Base-by-base conservation (phyloP, 2,888 invertebrate genomes). In the Hirtodrosophila duncani region DNA sequence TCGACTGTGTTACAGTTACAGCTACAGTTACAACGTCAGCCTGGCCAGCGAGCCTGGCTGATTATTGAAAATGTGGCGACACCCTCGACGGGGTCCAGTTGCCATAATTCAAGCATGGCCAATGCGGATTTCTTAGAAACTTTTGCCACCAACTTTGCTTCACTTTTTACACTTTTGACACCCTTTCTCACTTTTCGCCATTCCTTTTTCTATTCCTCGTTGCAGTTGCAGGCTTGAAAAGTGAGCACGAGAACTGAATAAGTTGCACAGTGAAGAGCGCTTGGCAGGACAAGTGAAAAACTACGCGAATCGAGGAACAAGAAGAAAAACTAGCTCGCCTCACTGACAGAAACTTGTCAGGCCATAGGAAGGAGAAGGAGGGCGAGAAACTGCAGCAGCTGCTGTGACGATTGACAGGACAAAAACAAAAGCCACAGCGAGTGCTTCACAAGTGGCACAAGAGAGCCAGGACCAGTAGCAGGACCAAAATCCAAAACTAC, bases 321-420 rank as follows among this genome's bases (percentile, higher is more conserved):
- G 48, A 64, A 56, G 33, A 38, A 50, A 55, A 53, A 49, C 18
- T 44, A 46, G 45, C 33, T 27, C 16, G 20, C 16, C 36, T 41
- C 34, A 27, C 42, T 33, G 50, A 55, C 43, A 63, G 36, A 62
- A 75, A 72, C 37, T 80, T 71, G 72, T 71, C 63, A 29, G 64
- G n/a, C n/a, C n/a, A n/a, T n/a, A n/a, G n/a, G 69, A 34, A 71
- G 52, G 49, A 33, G 34, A 45, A 36, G 61, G 34, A 44, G 36
- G 45, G 31, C 27, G 33, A 34, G 42, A 5, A 38, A 42, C 42
- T 39, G 36, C 43, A 49, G 41, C 52, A 58, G 55, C 53, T 64
- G 66, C 67, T 66, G 70, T 60, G 55, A 69, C 82, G 78, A 82
- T 82, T 83, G 83, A 83, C 75, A 80, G 63, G 63, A 72, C 67